Evolutionary conservation across 2,113 vertebrate species (phyloP), one percentile per base, ranked within the genome.

Genomic region (Ceyx margarethae): DNA sequence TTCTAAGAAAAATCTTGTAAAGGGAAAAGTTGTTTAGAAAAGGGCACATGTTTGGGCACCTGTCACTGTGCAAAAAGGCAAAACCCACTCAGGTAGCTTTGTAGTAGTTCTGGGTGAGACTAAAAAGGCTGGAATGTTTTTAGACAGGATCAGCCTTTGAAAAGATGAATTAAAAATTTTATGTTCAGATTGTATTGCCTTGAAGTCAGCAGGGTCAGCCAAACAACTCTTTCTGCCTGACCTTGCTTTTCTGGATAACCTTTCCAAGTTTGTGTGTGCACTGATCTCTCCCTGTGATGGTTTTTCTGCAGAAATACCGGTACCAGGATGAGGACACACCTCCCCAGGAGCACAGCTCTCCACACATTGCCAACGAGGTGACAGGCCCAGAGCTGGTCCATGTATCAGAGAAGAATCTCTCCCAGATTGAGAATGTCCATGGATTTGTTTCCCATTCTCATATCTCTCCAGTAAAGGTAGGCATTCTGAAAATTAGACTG

Each of bases 401-500:
- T 42, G 98, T 99, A 25, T 98, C 99, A 0, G 98, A 99, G 96
- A 99, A 99, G 97, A 99, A 98, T 95, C 96, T 99, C 14, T 99
- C 99, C 29, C 98, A 99, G 96, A 98, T 99, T 53, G 98, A 99
- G 94, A 99, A 98, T 37, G 98, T 99, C 42, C 99, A 99, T 83
- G 99, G 99, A 87, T 99, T 98, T 93, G 99, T 99, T 94, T 98
- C 98, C 60, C 99, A 99, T 77, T 98, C 99, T 62, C 99, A 99
- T 94, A 99, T 99, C 97, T 99, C 99, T 13, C 99, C 99, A n/a
- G 96, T 99, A 97, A 99, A 99, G 99, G 99, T 99, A 98, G 82
- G 96, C 37, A 40, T 76, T 71, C 65, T 33, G 28, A 6, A 78
- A 35, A 43, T 88, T 58, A 9, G 60, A 62, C 5, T 68, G 37